These are phyloP conservation scores for Pica pica DNA, from an alignment of 2,113 vertebrate genomes.

Conservation along the genomic window DNA sequence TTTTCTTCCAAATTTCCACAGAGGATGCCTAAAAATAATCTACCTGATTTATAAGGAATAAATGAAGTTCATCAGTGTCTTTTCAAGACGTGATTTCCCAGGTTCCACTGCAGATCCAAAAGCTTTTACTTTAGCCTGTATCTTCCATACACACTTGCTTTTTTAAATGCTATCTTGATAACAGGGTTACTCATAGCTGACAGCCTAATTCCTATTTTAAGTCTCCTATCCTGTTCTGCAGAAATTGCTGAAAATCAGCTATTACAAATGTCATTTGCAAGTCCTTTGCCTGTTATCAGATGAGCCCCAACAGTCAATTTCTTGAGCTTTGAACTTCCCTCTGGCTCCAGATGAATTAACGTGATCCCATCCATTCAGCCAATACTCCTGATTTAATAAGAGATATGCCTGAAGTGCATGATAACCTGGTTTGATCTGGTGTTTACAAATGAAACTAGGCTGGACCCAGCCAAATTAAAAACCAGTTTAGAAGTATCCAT, in stretches of 20 bases:
- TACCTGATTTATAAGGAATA: background rate
- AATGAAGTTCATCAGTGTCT: background rate
- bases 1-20: background rate
- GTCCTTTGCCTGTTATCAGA: constrained; percentile 46
- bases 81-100: background rate
- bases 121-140: background rate
- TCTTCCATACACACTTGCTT: background rate
- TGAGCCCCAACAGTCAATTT: constrained; percentile 25
- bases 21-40: background rate
- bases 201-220: background rate
- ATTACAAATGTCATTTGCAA: constrained; percentile 48
- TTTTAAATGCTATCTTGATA: background rate
- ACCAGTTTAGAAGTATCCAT: background rate
- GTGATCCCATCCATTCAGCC: background rate
- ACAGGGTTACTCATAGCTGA: background rate
- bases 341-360: background rate
- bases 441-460: background rate
- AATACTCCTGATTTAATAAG: constrained; percentile 1
- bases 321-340: constrained; percentile 41
- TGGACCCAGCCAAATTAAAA: background rate
- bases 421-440: constrained; percentile 12
- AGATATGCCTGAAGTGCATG: background rate
- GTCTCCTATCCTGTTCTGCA: background rate
- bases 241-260: constrained; percentile 20
- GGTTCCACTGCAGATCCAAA: background rate